phyloP scores from a whole-genome alignment of 2,888 invertebrate genomes.

The Gerris lacustris region DNA sequence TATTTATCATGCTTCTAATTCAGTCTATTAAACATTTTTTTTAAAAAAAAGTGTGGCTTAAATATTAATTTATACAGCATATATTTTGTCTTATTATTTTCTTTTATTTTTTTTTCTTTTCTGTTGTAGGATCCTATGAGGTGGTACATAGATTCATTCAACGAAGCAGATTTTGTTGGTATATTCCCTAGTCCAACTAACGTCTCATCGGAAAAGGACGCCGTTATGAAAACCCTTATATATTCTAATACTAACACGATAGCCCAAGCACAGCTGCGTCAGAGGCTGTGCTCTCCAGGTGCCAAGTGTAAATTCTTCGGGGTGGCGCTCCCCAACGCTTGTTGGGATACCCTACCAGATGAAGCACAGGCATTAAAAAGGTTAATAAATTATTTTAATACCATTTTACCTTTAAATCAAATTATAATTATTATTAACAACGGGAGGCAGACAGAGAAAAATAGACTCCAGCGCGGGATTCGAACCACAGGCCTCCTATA shows the following conservation, averaged over 20 bases:
- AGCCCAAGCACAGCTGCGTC: constrained; percentile 25
- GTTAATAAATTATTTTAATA: constrained; percentile 16
- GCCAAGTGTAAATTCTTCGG: constrained; percentile 28
- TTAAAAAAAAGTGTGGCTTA: too few species aligned
- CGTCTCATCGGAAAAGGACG: constrained; percentile 17
- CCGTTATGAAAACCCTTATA: constrained; percentile 22
- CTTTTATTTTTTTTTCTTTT: not conserved
- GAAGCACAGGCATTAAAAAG: constrained; percentile 27
- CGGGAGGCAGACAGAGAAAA: too few species aligned
- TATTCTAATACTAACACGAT: constrained; percentile 26
- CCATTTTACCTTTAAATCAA: too few species aligned
- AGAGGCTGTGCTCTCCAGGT: constrained; percentile 23
- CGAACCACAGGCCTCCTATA: too few species aligned
- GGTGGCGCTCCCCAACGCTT: constrained; percentile 26
- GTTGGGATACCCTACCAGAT: constrained; percentile 27
- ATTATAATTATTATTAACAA: too few species aligned
- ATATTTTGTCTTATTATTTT: too few species aligned
- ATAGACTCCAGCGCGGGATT: too few species aligned
- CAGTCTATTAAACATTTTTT: too few species aligned
- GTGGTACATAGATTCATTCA: constrained; percentile 29
- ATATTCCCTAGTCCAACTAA: constrained; percentile 27
- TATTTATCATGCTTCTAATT: too few species aligned
- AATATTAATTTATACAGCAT: too few species aligned
- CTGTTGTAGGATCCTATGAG: constrained; percentile 26
- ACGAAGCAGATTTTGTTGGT: constrained; percentile 27